Base-by-base conservation (phyloP, 2,888 invertebrate genomes). In the Latheticus oryzae region DNA sequence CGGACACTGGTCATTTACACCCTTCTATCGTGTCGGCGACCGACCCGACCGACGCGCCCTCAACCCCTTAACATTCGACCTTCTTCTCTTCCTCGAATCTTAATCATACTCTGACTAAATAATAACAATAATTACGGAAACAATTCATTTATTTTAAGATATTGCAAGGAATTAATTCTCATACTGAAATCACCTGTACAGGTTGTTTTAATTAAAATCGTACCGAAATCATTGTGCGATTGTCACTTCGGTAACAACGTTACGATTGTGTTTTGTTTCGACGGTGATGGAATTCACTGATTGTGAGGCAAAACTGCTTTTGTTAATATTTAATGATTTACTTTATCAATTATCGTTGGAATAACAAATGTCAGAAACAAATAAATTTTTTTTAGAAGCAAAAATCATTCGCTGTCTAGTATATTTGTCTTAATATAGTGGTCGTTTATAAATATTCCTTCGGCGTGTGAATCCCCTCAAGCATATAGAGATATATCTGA, bases 261-360 rank as follows among this genome's bases (percentile, higher is more conserved):
- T 65, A 66, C 61, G 70, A 72, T 72, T 70, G 67, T 70, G 69
- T 68, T 71, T 73, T 73, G 72, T 73, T 71, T 64, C 60, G 61
- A 67, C 69, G 9, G 69, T 73, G 73, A 72, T 70, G 69, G 63
- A 68, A 70, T 59, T 58, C 58, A 21, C 30, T 21, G 45, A 19
- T 50, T 28, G 17, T 11, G 15, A 8, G 24, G 1, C 11, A 17
- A 28, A 42, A 23, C 17, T 35, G 9, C 58, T 53, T 56, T 64
- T 64, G 58, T 64, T 35, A 35, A 21, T 45, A 38, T 43, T 56
- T 45, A 61, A 55, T 58, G 61, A 61, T 61, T 61, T 61, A 58
- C 55, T 50, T 61, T 60, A 58, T 60, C 60, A 58, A 60, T 60
- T 60, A 50, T 38, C n/a, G n/a, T n/a, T n/a, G n/a, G n/a, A n/a